Conservation (phyloP, 2,888 invertebrate genomes). For the Girardia tigrina region DNA sequence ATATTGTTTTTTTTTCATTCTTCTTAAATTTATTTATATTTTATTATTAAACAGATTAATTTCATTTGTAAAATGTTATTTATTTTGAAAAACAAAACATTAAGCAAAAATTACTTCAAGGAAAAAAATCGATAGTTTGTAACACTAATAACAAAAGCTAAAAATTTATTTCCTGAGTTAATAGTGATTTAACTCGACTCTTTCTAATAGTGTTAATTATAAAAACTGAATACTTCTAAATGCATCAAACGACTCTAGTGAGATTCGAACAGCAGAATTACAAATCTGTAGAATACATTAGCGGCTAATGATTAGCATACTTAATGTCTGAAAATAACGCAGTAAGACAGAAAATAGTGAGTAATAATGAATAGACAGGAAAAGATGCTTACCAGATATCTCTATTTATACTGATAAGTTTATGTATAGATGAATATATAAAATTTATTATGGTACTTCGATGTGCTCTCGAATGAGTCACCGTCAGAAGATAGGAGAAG, state of each 20-base stretch:
- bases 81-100: too few relatives aligned
- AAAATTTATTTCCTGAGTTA: constrained; percentile 15
- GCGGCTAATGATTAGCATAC: constrained; percentile 6
- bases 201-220: constrained; percentile 9
- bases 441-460: too few relatives aligned
- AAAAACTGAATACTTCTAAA: constrained; percentile 14
- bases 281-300: constrained; percentile 21
- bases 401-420: too few relatives aligned
- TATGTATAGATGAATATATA: too few relatives aligned
- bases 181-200: constrained; percentile 15
- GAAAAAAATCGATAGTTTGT: not conserved
- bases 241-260: not conserved
- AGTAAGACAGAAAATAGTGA: not conserved
- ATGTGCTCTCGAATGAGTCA: not conserved
- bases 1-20: too few relatives aligned
- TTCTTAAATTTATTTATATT: too few relatives aligned
- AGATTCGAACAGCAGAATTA: not conserved
- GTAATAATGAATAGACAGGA: not conserved
- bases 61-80: too few relatives aligned
- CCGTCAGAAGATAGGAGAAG: not conserved
- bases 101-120: too few relatives aligned
- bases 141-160: constrained; percentile 5
- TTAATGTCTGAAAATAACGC: not conserved
- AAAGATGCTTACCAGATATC: not conserved
- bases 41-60: too few relatives aligned